Percentiles rank a stretch among this genome's conserved stretches.
These are phyloP conservation scores for Drosophila pandora DNA, from an alignment of 1,140 invertebrate genomes.

Conservation along the genomic window DNA sequence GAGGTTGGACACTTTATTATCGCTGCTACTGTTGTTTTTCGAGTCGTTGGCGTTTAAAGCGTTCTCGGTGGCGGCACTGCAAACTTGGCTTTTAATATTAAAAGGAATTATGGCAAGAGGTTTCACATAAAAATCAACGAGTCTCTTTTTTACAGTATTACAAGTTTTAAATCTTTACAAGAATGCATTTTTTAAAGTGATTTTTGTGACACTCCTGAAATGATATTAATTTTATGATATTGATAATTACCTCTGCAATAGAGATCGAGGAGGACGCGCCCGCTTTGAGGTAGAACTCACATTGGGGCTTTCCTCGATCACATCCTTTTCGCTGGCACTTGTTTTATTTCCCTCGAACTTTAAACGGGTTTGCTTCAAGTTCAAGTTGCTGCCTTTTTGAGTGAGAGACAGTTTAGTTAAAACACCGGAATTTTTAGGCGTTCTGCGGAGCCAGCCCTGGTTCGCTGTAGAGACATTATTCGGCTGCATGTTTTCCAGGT, in stretches of 20 bases:
- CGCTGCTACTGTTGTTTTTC: constrained; percentile 8
- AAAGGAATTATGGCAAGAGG: not conserved
- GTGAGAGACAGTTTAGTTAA: constrained; percentile 59
- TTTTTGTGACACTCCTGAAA: not conserved
- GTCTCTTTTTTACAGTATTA: too few relatives aligned
- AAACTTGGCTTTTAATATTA: constrained; percentile 51
- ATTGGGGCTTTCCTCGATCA: constrained; percentile 71
- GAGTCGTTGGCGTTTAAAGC: constrained; percentile 22
- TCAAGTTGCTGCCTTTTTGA: constrained; percentile 20
- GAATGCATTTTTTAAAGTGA: not conserved
- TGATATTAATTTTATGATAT: too few relatives aligned
- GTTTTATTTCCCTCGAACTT: constrained; percentile 44
- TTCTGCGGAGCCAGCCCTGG: constrained; percentile 44
- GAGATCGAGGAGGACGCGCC: constrained; percentile 45
- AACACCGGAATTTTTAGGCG: constrained; percentile 26
- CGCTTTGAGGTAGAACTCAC: constrained; percentile 34
- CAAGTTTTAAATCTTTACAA: too few relatives aligned
- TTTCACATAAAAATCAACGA: constrained; percentile 13
- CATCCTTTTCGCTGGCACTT: constrained; percentile 44
- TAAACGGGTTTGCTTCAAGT: constrained; percentile 61
- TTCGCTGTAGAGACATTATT: not conserved
- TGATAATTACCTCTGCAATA: constrained; percentile 54
- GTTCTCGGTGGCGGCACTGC: constrained; percentile 53
- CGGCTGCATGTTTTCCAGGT: constrained; percentile 56
- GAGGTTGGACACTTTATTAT: constrained; percentile 18